Evolutionary conservation across 2,113 vertebrate genomes (phyloP).

Genomic region (Heterochromis multidens): DNA sequence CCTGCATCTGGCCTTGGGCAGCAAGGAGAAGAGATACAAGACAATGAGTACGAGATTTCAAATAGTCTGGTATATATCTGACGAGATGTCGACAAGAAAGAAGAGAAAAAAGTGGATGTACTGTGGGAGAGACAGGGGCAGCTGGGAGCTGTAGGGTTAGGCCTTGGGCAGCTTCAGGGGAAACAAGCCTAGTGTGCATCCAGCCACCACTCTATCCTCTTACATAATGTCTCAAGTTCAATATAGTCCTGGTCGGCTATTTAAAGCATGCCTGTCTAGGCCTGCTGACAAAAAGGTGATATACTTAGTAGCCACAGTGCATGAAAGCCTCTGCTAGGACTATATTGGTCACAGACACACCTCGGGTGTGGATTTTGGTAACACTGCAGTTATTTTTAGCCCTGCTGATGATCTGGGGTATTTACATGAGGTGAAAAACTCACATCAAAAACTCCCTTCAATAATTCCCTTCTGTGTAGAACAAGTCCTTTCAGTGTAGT

Average conservation of each 20-base stretch:
- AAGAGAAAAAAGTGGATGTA: background rate
- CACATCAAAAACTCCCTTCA: background rate
- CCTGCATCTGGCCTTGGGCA: constrained; percentile 42
- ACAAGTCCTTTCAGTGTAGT: background rate
- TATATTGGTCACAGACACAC: constrained; percentile 76
- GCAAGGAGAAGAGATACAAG: background rate
- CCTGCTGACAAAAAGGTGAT: constrained; percentile 81
- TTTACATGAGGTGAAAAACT: constrained; percentile 42
- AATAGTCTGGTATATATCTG: constrained; percentile 13
- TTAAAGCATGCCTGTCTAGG: constrained; percentile 70
- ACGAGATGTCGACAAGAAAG: background rate
- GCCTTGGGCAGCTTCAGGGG: constrained; percentile 39
- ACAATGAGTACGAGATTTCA: constrained; percentile 24
- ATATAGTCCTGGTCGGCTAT: constrained; percentile 73
- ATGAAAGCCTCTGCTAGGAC: constrained; percentile 73
- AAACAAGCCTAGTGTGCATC: constrained; percentile 51
- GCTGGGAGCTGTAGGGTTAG: constrained; percentile 46
- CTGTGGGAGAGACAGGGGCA: constrained; percentile 35
- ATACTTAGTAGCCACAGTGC: constrained; percentile 71
- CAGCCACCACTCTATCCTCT: constrained; percentile 70
- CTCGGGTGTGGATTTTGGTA: constrained; percentile 71
- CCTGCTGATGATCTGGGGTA: constrained; percentile 56
- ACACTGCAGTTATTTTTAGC: constrained; percentile 75
- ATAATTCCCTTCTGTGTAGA: background rate
- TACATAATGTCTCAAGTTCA: constrained; percentile 79